A percentile compares a stretch with the other conserved stretches of the same genome.
These are phyloP conservation scores for Sparus aurata DNA, from an alignment of 2,797 vertebrate genomes.

Conservation along the genomic window DNA sequence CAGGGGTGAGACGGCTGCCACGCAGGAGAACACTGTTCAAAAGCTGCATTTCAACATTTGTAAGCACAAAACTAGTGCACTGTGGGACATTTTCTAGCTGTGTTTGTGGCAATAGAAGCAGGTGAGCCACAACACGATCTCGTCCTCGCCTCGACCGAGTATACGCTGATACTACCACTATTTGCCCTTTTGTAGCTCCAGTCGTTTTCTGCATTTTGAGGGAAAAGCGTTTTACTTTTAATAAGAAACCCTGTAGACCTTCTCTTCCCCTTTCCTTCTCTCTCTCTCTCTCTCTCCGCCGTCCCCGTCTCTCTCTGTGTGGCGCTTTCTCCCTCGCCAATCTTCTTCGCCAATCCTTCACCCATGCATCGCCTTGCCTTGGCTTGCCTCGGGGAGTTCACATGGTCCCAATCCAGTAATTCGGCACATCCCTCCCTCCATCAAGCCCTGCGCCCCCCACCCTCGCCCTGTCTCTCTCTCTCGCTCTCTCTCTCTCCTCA, in stretches of 20 bases:
- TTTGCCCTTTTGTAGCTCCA: too few relatives aligned
- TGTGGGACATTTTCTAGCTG: too few relatives aligned
- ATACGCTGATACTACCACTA: too few relatives aligned
- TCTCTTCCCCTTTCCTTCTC: background rate
- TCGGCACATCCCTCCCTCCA: slow-evolving; percentile 81
- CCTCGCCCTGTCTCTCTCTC: slow-evolving; percentile 12
- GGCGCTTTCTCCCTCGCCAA: slow-evolving; percentile 48
- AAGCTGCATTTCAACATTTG: too few relatives aligned
- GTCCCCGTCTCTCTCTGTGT: slow-evolving; percentile 20
- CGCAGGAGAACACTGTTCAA: too few relatives aligned
- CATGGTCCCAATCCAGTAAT: slow-evolving; percentile 93
- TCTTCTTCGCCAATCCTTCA: slow-evolving; percentile 59
- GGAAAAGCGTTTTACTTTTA: background rate
- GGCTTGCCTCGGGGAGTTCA: slow-evolving; percentile 81
- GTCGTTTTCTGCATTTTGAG: slow-evolving; percentile 16
- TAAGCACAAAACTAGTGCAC: too few relatives aligned
- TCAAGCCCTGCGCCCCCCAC: slow-evolving; percentile 38
- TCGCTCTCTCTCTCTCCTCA: slow-evolving; percentile 34
- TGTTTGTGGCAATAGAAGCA: too few relatives aligned
- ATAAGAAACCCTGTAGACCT: slow-evolving; percentile 6
- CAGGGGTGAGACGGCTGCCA: too few relatives aligned
- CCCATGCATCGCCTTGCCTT: slow-evolving; percentile 58
- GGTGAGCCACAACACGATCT: too few relatives aligned
- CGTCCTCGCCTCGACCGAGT: too few relatives aligned
- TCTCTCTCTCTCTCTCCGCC: background rate